These are phyloP conservation scores for Stegana nigrithorax DNA, from an alignment of 2,888 invertebrate genomes.

Conservation along the genomic window DNA sequence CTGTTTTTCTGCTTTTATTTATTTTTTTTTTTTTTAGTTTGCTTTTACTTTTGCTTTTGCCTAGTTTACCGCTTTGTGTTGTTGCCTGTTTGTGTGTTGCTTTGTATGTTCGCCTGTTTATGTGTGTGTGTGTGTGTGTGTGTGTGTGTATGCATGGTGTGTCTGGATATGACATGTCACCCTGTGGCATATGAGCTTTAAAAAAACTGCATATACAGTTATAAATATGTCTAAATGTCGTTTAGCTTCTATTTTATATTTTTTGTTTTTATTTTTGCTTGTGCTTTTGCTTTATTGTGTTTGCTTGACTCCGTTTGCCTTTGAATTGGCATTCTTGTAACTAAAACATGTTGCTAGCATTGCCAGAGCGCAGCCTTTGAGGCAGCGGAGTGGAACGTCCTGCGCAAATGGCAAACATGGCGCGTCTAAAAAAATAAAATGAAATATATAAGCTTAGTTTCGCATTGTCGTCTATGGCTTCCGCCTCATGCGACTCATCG, in stretches of 20 bases:
- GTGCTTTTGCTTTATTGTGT: background rate
- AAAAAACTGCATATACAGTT: background rate
- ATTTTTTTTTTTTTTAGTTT: background rate
- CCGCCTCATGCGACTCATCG: background rate
- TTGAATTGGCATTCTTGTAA: no score
- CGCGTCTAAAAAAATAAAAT: conserved; percentile 8
- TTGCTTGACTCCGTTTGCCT: background rate
- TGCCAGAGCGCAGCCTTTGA: background rate
- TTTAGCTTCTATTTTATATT: background rate
- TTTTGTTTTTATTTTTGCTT: background rate
- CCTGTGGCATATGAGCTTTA: background rate
- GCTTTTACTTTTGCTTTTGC: background rate
- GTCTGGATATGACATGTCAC: background rate
- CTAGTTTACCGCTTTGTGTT: background rate
- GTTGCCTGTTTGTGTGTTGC: background rate
- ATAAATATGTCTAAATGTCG: background rate
- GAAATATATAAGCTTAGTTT: conserved; percentile 11
- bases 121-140: conserved; percentile 1
- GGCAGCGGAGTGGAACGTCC: background rate
- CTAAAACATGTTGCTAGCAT: background rate
- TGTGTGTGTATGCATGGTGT: no score
- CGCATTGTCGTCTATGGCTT: background rate
- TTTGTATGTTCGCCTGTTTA: background rate
- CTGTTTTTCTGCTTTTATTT: background rate
- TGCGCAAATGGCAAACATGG: background rate